Evolutionary conservation across 2,797 vertebrate species (phyloP).

Genomic region (Pteropus rufus): DNA sequence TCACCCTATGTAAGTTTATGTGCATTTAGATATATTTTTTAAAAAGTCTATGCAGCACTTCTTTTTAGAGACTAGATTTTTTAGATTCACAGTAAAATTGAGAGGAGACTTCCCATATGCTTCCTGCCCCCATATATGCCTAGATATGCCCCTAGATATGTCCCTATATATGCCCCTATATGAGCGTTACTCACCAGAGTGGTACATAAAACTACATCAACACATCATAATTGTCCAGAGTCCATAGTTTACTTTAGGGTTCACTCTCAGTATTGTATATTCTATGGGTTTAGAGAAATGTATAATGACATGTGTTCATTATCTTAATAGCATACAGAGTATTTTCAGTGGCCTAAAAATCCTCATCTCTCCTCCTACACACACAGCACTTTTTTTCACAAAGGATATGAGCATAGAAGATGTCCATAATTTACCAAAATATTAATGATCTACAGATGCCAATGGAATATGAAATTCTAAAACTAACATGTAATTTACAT

Average conservation of each 20-base stretch:
- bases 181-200: background rate
- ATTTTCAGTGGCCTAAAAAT: background rate
- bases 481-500: background rate
- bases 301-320: background rate
- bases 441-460: background rate
- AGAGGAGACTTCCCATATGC: background rate
- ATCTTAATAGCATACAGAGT: background rate
- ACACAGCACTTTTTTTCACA: background rate
- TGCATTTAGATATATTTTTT: background rate
- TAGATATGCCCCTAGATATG: too few species aligned
- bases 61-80: background rate
- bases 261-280: background rate
- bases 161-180: too few species aligned
- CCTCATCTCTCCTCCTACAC: background rate
- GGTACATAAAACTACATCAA: background rate
- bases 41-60: background rate
- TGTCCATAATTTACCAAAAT: background rate
- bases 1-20: background rate
- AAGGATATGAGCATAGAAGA: background rate
- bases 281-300: background rate
- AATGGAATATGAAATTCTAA: background rate
- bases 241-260: background rate
- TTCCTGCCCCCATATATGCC: background rate
- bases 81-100: background rate
- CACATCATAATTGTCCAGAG: background rate